phyloP scores from a whole-genome alignment of 2,113 vertebrate genomes.

The Poeciliopsis occidentalis region DNA sequence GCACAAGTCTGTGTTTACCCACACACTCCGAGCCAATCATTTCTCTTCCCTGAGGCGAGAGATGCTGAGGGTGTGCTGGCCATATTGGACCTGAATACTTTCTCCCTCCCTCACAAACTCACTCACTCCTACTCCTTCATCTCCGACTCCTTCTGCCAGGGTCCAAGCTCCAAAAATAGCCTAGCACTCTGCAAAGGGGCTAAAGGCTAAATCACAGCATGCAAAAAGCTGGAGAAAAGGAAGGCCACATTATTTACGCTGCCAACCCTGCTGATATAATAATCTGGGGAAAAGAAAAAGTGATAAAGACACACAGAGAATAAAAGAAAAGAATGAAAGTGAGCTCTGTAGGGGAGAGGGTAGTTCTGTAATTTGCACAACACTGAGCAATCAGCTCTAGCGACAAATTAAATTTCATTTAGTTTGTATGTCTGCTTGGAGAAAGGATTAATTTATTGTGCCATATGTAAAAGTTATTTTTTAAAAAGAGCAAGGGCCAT shows the following conservation, averaged over 20 bases:
- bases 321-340: conserved; percentile 5
- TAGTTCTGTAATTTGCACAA: conserved; percentile 56
- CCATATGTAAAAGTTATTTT: not conserved
- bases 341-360: conserved; percentile 23
- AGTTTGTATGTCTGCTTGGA: conserved; percentile 38
- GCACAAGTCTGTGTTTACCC: conserved; percentile 57
- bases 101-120: conserved; percentile 19
- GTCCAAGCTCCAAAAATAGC: conserved; percentile 72
- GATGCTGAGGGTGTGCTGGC: conserved; percentile 51
- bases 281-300: conserved; percentile 17
- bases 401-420: conserved; percentile 39
- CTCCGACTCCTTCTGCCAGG: conserved; percentile 37
- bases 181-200: conserved; percentile 51
- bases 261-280: conserved; percentile 40
- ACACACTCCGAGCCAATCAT: conserved; percentile 59
- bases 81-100: conserved; percentile 48
- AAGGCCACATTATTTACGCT: conserved; percentile 63
- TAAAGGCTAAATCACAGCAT: conserved; percentile 68
- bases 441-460: conserved; percentile 13
- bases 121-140: conserved; percentile 27
- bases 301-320: conserved; percentile 9
- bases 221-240: conserved; percentile 42
- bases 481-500: conserved; percentile 6
- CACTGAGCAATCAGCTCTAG: conserved; percentile 48
- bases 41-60: conserved; percentile 46